Conservation (phyloP, 2,888 invertebrate genomes). For the Sturmia bella region DNA sequence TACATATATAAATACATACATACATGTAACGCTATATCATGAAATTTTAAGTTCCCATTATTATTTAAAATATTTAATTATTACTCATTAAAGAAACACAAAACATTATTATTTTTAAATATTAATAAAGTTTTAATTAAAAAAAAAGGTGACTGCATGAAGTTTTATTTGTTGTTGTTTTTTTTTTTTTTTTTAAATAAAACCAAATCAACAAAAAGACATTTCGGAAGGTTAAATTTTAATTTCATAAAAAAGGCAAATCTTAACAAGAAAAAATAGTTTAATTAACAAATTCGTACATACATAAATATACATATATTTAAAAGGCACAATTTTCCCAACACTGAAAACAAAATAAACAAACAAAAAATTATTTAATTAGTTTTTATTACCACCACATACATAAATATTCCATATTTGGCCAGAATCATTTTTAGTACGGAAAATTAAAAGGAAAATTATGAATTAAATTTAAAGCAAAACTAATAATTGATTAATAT, state of each 20-base stretch:
- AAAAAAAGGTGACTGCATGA: conserved; percentile 51
- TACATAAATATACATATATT: conserved; percentile 26
- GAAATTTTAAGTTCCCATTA: conserved; percentile 69
- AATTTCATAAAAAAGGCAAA: conserved; percentile 47
- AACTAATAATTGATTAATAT: conserved; percentile 21
- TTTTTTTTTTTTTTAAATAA: conserved; percentile 5
- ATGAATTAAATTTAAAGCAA: background rate
- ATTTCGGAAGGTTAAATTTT: conserved; percentile 79
- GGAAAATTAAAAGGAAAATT: conserved; percentile 24
- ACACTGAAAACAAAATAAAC: conserved; percentile 19
- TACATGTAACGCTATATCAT: conserved; percentile 52
- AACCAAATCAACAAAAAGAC: conserved; percentile 59
- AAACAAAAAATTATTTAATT: conserved; percentile 44
- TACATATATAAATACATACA: conserved; percentile 17
- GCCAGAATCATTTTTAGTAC: conserved; percentile 54
- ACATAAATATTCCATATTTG: conserved; percentile 54
- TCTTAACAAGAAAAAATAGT: conserved; percentile 16
- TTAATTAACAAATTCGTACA: conserved; percentile 43
- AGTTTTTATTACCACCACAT: conserved; percentile 42
- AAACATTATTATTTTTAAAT: conserved; percentile 58
- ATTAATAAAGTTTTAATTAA: conserved; percentile 66
- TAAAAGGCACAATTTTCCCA: conserved; percentile 59
- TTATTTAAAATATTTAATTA: conserved; percentile 53
- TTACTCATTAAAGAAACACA: conserved; percentile 36
- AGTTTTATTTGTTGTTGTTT: conserved; percentile 49